A percentile compares a stretch with the other conserved stretches of the same genome.
phyloP scores from a whole-genome alignment of 2,797 vertebrate species.

The Ciconia nigra region DNA sequence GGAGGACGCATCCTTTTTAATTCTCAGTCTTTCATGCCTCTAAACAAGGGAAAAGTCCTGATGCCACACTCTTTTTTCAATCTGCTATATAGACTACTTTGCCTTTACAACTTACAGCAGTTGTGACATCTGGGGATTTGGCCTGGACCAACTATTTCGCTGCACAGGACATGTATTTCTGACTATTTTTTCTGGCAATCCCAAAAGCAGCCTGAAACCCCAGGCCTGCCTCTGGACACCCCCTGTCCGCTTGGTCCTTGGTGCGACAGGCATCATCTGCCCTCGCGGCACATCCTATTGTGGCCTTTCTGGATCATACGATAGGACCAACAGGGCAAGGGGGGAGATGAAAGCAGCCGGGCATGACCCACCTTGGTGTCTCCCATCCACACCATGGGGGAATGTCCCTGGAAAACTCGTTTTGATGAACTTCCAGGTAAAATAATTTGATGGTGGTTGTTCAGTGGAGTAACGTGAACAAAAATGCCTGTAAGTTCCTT shows the following conservation, averaged over 20 bases:
- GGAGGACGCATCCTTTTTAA: not conserved
- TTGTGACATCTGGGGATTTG: not conserved
- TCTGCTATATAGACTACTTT: not conserved
- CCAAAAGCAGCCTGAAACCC: not conserved
- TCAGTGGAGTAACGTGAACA: fast-evolving
- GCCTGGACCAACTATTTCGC: not conserved
- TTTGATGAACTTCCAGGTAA: not conserved
- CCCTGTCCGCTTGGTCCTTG: not conserved
- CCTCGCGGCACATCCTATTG: not conserved
- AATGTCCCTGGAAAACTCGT: not conserved
- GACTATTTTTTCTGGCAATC: not conserved
- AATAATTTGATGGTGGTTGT: not conserved
- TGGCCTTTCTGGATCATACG: not conserved
- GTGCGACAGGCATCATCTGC: not conserved
- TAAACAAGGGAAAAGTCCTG: not conserved
- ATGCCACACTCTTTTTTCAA: not conserved
- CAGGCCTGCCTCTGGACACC: not conserved
- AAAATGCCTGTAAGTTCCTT: not conserved
- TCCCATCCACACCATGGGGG: fast-evolving
- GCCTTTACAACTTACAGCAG: not conserved
- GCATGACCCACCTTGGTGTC: not conserved
- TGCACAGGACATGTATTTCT: not conserved
- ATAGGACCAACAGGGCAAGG: not conserved
- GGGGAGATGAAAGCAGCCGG: not conserved
- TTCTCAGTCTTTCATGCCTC: not conserved